Base-by-base conservation (phyloP, 2,888 invertebrate species). In the Polyommatus icarus region DNA sequence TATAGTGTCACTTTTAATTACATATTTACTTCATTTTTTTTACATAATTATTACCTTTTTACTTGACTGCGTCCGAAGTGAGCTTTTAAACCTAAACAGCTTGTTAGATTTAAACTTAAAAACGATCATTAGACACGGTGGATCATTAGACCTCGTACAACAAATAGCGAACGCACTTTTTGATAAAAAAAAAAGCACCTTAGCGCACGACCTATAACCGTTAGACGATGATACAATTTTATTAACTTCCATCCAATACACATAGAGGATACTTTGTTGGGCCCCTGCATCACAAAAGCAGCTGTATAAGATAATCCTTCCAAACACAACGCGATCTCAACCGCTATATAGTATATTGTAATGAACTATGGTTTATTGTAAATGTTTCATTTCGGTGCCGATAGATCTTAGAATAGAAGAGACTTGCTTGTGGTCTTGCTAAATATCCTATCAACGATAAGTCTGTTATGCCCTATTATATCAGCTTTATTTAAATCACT, bases 321-420 rank as follows among this genome's bases (percentile, higher is more conserved):
- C 85, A 88, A 85, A 84, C 87, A 87, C 86, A 83, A 87, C 85
- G 86, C 88, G 90, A 92, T 91, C 90, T 91, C 91, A 90, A 88
- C 85, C 88, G 87, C 86, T 85, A 82, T 80, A 79, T 78, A 80
- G 77, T 76, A 78, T 80, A 82, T 79, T 79, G 59, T 80, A 78
- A 79, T 80, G 80, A 78, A 82, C 57, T 81, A 80, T 84, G 83
- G 83, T 85, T 84, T 85, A 86, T 77, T 83, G 85, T 87, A 83
- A 83, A 84, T 82, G 84, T 92, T 90, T 92, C 91, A 90, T 90
- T 91, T 91, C 89, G 88, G 87, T 92, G 91, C 92, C 92, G 91
- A 89, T 92, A 91, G 84, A 83, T 89, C 86, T 86, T 54, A 75
- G 75, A 88, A 89, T 84, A 84, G 83, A 81, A 87, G 87, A 87